Evolutionary conservation across 1,140 invertebrate species (phyloP).

Genomic region (Forficula auricularia): DNA sequence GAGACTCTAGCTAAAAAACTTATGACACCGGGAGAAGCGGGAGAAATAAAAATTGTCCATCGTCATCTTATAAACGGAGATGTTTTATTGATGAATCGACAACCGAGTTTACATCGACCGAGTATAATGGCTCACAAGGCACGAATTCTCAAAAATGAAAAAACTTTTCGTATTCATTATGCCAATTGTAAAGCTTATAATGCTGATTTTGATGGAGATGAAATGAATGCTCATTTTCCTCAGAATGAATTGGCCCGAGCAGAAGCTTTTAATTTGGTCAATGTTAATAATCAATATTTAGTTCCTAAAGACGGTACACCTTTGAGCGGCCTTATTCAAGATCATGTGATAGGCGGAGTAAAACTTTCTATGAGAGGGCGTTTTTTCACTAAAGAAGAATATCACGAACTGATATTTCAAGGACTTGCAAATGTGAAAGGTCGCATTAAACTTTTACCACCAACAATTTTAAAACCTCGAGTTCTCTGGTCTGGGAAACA

Average conservation of each 20-base stretch:
- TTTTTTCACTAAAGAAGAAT: constrained; percentile 66
- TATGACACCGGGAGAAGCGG: constrained; percentile 38
- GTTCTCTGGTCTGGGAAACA: constrained; percentile 96
- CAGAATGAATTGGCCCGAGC: constrained; percentile 79
- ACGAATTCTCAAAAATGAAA: constrained; percentile 77
- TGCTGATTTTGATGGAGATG: constrained; percentile 98
- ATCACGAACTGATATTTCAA: constrained; percentile 79
- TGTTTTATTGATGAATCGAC: constrained; percentile 85
- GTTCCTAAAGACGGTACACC: constrained; percentile 98
- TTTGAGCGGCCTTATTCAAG: constrained; percentile 92
- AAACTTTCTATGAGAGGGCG: constrained; percentile 68
- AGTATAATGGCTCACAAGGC: constrained; percentile 97
- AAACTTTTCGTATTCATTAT: constrained; percentile 91
- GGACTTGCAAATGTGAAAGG: constrained; percentile 50
- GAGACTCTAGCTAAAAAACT: constrained; percentile 65
- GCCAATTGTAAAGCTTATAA: constrained; percentile 99
- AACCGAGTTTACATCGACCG: constrained; percentile 92
- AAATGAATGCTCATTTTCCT: constrained; percentile 97
- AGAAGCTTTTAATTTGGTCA: constrained; percentile 70
- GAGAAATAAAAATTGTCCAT: constrained; percentile 52
- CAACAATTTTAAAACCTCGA: constrained; percentile 75
- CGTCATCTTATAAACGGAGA: constrained; percentile 92
- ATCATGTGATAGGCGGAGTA: constrained; percentile 92
- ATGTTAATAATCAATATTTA: constrained; percentile 77
- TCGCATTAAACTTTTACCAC: constrained; percentile 58